Conservation (phyloP, 2,797 vertebrate species). For the Pipistrellus pipistrellus region DNA sequence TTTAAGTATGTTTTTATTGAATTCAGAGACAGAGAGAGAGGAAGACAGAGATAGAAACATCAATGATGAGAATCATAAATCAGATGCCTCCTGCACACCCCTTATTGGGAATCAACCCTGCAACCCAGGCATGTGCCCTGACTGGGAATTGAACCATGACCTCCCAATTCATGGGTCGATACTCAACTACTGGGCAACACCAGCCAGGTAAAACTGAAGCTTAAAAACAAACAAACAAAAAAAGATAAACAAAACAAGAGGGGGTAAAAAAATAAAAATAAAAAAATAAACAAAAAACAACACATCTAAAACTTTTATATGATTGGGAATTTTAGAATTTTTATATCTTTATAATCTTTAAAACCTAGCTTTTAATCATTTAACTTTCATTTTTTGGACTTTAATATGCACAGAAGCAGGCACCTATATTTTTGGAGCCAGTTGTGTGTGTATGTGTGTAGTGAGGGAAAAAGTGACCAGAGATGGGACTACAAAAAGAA, state of each 20-base stretch:
- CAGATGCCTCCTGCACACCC: too few relatives aligned
- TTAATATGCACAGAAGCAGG: not conserved
- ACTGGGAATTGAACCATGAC: too few relatives aligned
- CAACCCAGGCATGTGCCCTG: too few relatives aligned
- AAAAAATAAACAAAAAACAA: not conserved
- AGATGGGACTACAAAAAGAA: not conserved
- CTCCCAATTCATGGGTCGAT: too few relatives aligned
- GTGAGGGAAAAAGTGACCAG: not conserved
- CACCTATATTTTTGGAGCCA: not conserved
- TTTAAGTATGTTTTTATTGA: too few relatives aligned
- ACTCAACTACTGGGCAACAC: too few relatives aligned
- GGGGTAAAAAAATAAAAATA: too few relatives aligned
- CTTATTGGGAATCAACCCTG: too few relatives aligned
- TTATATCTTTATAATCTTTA: not conserved
- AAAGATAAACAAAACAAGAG: not conserved
- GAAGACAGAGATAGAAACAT: too few relatives aligned
- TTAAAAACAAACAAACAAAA: not conserved
- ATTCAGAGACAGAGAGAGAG: too few relatives aligned
- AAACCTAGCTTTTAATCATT: not conserved
- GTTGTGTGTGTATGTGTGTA: not conserved
- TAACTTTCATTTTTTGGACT: not conserved
- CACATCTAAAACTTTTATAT: not conserved
- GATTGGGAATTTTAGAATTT: not conserved
- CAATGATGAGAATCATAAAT: too few relatives aligned
- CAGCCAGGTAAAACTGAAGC: too few relatives aligned